Conservation (phyloP, 1,140 invertebrate genomes). For the Drosophila subobscura region DNA sequence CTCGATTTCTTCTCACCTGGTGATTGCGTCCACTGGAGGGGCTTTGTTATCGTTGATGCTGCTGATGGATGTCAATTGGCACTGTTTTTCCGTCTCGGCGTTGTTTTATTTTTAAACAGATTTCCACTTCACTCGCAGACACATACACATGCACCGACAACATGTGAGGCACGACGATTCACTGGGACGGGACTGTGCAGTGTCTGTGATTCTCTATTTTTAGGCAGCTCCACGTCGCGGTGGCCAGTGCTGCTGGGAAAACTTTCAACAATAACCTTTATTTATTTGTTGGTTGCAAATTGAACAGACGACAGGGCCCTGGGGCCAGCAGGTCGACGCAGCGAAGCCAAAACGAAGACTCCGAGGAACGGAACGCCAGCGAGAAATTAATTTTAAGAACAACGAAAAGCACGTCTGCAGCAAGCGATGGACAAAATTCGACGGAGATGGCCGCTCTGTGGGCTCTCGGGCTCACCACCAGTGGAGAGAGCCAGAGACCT, state of each 20-base stretch:
- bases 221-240: slow-evolving; percentile 9
- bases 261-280: not conserved
- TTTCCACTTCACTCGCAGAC: slow-evolving; percentile 59
- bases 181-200: not conserved
- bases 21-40: not conserved
- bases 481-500: slow-evolving; percentile 17
- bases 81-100: slow-evolving; percentile 29
- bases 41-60: slow-evolving; percentile 6
- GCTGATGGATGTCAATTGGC: slow-evolving; percentile 22
- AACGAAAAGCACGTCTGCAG: slow-evolving; percentile 49
- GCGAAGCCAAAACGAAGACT: slow-evolving; percentile 14
- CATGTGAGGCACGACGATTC: slow-evolving; percentile 25
- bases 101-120: slow-evolving; percentile 70
- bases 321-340: not conserved
- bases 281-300: slow-evolving; percentile 12
- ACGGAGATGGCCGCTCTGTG: not conserved
- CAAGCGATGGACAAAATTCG: slow-evolving; percentile 62
- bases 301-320: not conserved
- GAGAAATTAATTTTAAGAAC: slow-evolving; percentile 29
- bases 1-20: slow-evolving; percentile 25
- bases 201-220: slow-evolving; percentile 41
- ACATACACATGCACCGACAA: slow-evolving; percentile 38
- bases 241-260: not conserved
- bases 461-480: slow-evolving; percentile 19
- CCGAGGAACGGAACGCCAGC: slow-evolving; percentile 11